Evolutionary conservation across 2,797 vertebrate species (phyloP), one percentile per base, ranked within the genome.

Genomic region (Acridotheres tristis): DNA sequence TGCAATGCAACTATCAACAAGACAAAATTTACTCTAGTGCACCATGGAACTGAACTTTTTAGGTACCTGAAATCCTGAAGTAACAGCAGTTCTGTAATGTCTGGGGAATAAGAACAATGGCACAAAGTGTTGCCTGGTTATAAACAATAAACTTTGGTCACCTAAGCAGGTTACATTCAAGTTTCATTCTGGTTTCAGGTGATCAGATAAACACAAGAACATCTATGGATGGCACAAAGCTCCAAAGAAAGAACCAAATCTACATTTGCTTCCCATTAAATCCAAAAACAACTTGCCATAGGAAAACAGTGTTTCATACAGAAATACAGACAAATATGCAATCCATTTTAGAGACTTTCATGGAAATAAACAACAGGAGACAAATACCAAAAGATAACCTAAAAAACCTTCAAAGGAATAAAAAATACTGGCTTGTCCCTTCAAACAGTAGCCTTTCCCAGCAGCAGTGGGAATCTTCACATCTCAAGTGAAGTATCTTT

Each of bases 301-400:
- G 29, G 61, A 85, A 82, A 74, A 63, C 11, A 45, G 29, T 26
- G 38, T 68, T 86, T 88, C 19, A 53, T 61, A 79, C 17, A 94
- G 67, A 87, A 93, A 85, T 71, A 66, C 19, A 82, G 36, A 88
- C 36, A 93, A 48, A 67, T 42, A 76, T 1, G 13, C 62, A 76
- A 2, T 16, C 63, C 22, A 38, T 30, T 85, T 85, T 38, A 63
- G 45, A 82, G 36, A 59, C 50, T 77, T 62, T 59, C 13, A 42
- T 8, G 21, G 40, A 81, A 78, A 83, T 51, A 77, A 88, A 83
- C 45, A 80, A 47, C 53, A 80, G 47, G 58, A 89, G 43, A 85
- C 63, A 75, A 85, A 81, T 65, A 77, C 43, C 78, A 89, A 83
- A 92, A 92, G 91, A 90, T 85, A 94, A 91, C 87, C 88, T 53